Evolutionary conservation across 2,888 invertebrate species (phyloP).

Genomic region (Sarcophaga variegata): DNA sequence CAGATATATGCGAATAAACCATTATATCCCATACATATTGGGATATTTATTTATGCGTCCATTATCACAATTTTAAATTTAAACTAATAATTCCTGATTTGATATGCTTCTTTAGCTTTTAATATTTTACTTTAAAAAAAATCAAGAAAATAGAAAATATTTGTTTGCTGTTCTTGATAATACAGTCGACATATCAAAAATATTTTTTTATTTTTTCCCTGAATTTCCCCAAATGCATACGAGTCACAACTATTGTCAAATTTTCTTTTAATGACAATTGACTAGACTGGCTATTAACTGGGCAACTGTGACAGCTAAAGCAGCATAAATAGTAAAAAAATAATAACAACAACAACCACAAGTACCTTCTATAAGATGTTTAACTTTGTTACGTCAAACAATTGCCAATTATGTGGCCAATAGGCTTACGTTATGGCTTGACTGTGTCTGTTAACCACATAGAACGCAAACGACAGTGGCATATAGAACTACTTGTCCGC

Average conservation of each 20-base stretch:
- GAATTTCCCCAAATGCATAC: background rate
- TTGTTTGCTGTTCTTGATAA: too few species aligned
- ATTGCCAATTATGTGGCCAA: constrained; percentile 62
- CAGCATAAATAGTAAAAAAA: constrained; percentile 40
- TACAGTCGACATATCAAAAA: background rate
- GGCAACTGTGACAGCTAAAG: constrained; percentile 37
- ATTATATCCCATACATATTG: too few species aligned
- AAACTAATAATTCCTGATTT: too few species aligned
- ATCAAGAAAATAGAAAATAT: too few species aligned
- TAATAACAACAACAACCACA: background rate
- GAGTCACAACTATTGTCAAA: constrained; percentile 26
- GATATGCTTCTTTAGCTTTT: too few species aligned
- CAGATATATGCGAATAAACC: too few species aligned
- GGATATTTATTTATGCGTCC: too few species aligned
- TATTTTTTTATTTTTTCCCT: background rate
- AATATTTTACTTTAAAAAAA: too few species aligned
- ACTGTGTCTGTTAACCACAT: background rate
- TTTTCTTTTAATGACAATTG: constrained; percentile 57
- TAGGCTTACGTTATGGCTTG: constrained; percentile 1
- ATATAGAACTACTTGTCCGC: constrained; percentile 60
- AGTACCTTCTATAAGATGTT: constrained; percentile 36
- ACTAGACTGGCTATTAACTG: constrained; percentile 58
- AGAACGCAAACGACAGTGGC: constrained; percentile 43
- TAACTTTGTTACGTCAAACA: constrained; percentile 60
- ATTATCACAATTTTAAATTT: too few species aligned